Conservation (phyloP, 2,113 vertebrate genomes). For the Lucifuga dentata region DNA sequence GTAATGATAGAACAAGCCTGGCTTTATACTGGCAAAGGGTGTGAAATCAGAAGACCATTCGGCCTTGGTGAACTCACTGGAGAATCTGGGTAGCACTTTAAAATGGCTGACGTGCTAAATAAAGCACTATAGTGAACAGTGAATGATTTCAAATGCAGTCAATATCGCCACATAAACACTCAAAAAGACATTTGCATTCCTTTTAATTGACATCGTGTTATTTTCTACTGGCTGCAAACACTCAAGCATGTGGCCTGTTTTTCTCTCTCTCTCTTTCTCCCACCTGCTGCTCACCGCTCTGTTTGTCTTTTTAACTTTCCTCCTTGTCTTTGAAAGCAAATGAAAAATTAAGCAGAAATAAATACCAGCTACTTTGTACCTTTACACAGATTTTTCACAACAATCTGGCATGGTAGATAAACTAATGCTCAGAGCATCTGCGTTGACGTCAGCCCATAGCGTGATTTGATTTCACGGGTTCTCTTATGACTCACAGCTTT, state of each 20-base stretch:
- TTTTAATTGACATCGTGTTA: background rate
- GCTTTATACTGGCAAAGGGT: no score
- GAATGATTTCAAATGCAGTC: no score
- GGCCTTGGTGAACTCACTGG: no score
- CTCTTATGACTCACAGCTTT: slow-evolving; percentile 26
- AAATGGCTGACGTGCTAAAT: no score
- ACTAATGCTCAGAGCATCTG: slow-evolving; percentile 34
- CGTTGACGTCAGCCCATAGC: background rate
- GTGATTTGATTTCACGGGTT: slow-evolving; percentile 10
- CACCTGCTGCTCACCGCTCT: slow-evolving; percentile 7
- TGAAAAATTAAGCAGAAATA: slow-evolving; percentile 38
- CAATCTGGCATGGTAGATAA: slow-evolving; percentile 48
- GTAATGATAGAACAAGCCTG: no score
- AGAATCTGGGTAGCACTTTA: no score
- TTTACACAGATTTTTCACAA: slow-evolving; percentile 16
- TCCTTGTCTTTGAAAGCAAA: slow-evolving; percentile 30
- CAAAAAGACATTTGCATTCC: no score
- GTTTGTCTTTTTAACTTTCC: background rate
- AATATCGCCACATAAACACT: no score
- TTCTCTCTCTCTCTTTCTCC: slow-evolving; percentile 9
- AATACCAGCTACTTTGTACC: slow-evolving; percentile 25
- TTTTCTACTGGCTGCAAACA: background rate
- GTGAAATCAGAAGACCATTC: no score
- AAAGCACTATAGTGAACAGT: no score
- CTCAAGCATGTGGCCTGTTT: background rate